Conservation (phyloP, 2,888 invertebrate species). For the Cynaeus angustus region DNA sequence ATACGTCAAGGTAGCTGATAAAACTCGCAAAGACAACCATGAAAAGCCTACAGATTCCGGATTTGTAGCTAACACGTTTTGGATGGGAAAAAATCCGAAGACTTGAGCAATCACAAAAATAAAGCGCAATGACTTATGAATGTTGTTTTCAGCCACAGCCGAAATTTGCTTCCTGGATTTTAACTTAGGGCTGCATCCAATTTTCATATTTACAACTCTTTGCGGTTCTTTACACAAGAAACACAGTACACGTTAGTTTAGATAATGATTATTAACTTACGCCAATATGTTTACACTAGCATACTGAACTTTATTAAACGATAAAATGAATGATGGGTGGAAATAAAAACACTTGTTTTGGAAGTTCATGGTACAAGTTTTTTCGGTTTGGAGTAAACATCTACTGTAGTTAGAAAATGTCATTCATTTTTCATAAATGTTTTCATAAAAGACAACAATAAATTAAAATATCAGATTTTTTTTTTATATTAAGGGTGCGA, state of each 20-base stretch:
- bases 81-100: constrained; percentile 45
- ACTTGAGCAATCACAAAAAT: constrained; percentile 43
- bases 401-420: too few species aligned
- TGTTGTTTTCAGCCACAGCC: background rate
- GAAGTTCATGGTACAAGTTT: constrained; percentile 4
- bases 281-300: background rate
- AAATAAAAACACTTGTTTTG: background rate
- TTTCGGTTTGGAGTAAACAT: constrained; percentile 1
- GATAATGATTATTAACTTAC: background rate
- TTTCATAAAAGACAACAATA: too few species aligned
- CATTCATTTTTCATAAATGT: too few species aligned
- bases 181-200: too few species aligned
- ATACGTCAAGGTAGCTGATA: constrained; percentile 33
- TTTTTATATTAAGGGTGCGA: too few species aligned
- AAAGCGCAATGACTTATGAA: constrained; percentile 41
- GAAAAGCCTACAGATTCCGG: constrained; percentile 16
- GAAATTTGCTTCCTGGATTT: background rate
- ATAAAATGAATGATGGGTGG: background rate
- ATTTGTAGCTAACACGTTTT: constrained; percentile 21
- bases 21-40: constrained; percentile 38
- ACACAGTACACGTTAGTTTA: background rate
- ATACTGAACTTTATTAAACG: background rate
- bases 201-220: too few species aligned
- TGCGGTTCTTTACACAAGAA: too few species aligned
- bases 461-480: too few species aligned